Percentiles rank a stretch among this genome's conserved stretches.
Conservation (phyloP, 2,113 vertebrate species). For the Spermophilus dauricus region DNA sequence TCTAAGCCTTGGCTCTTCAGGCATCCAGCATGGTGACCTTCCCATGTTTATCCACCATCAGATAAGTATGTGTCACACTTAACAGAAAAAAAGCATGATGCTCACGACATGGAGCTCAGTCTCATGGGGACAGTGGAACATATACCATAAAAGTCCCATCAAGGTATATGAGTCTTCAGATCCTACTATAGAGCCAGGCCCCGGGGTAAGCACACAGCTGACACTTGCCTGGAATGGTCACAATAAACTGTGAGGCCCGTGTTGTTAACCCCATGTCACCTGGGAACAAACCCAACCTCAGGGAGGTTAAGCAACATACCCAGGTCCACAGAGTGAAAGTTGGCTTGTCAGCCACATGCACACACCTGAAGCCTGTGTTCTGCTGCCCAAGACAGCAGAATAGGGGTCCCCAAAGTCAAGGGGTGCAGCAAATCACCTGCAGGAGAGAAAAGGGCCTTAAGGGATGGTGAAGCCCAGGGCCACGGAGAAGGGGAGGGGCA, state of each 20-base stretch:
- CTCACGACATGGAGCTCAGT: neutral
- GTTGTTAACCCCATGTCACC: neutral
- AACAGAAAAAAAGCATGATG: fast-evolving
- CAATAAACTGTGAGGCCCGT: neutral
- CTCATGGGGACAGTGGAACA: neutral
- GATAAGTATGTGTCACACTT: too few relatives aligned
- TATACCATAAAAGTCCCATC: neutral
- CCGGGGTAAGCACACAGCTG: neutral
- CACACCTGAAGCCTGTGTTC: neutral
- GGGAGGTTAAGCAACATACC: neutral
- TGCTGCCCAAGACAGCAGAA: neutral
- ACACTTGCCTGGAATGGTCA: neutral
- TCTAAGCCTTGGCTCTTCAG: neutral
- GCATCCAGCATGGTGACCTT: neutral
- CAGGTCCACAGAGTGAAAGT: neutral
- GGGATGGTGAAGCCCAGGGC: neutral
- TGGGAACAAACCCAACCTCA: neutral
- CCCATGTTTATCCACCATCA: neutral
- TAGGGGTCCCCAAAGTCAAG: neutral
- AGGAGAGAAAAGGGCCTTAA: neutral
- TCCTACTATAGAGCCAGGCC: neutral
- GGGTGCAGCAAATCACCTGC: neutral
- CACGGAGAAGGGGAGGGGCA: neutral
- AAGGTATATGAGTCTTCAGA: neutral
- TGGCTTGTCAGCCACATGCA: neutral